Conservation (phyloP, 1,140 invertebrate genomes). For the Papilio aristodemus region DNA sequence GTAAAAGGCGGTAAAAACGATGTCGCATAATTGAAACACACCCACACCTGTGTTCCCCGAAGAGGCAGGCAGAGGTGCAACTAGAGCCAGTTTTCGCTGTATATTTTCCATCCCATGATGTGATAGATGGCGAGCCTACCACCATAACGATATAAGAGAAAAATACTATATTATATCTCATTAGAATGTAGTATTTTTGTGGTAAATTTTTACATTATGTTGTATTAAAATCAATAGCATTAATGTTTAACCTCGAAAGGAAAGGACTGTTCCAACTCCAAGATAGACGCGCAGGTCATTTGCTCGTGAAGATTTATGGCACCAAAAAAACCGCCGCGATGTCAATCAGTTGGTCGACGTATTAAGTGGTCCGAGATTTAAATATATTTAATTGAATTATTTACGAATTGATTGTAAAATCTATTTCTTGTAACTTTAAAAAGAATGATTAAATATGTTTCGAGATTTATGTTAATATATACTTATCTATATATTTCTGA, state of each 20-base stretch:
- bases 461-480: no score
- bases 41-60: no score
- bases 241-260: not conserved
- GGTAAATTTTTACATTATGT: no score
- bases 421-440: no score
- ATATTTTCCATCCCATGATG: no score
- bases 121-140: not conserved
- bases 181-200: no score
- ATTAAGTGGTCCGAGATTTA: conserved; percentile 1
- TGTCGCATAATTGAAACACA: not conserved
- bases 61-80: no score
- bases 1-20: conserved; percentile 8
- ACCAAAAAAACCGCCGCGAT: not conserved
- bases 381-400: not conserved
- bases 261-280: not conserved
- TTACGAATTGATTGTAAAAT: not conserved
- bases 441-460: no score
- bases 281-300: not conserved
- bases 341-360: conserved; percentile 7
- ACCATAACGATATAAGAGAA: no score
- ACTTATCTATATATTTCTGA: no score
- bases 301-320: conserved; percentile 18
- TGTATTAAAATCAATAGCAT: not conserved
- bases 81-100: no score
- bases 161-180: no score